phyloP scores from a whole-genome alignment of 2,797 vertebrate species.

The Sciaenops ocellatus region DNA sequence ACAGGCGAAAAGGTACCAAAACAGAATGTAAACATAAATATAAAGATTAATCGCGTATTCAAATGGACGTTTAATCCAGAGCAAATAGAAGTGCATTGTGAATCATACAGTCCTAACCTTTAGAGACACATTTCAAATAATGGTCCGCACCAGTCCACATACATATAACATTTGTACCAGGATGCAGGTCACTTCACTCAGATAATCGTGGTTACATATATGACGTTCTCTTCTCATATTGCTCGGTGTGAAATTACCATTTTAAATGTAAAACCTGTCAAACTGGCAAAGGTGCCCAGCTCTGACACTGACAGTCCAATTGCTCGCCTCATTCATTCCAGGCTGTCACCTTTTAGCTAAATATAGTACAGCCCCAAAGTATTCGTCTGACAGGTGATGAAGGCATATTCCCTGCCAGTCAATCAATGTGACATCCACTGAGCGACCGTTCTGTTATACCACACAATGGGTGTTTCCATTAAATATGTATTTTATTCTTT shows the following conservation, averaged over 20 bases:
- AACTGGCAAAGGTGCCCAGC: neutral
- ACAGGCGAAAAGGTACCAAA: too few relatives aligned
- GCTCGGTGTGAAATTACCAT: constrained; percentile 50
- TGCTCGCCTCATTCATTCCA: constrained; percentile 55
- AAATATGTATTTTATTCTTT: constrained; percentile 24
- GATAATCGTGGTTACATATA: neutral
- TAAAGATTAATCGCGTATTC: too few relatives aligned
- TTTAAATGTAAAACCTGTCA: constrained; percentile 63
- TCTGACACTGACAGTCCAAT: constrained; percentile 48
- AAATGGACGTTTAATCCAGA: too few relatives aligned
- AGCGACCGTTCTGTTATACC: neutral
- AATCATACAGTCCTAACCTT: too few relatives aligned
- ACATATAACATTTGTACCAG: neutral
- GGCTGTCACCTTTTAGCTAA: constrained; percentile 65
- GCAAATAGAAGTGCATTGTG: too few relatives aligned
- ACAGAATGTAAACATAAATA: too few relatives aligned
- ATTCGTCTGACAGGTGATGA: constrained; percentile 63
- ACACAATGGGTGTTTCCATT: constrained; percentile 8
- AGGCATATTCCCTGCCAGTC: constrained; percentile 55
- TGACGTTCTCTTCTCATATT: constrained; percentile 1
- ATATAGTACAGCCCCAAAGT: constrained; percentile 57
- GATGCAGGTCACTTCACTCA: neutral
- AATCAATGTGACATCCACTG: constrained; percentile 37
- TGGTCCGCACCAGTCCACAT: neutral
- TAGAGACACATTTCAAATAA: neutral